phyloP scores from a whole-genome alignment of 2,797 vertebrate species.

The Alca torda region DNA sequence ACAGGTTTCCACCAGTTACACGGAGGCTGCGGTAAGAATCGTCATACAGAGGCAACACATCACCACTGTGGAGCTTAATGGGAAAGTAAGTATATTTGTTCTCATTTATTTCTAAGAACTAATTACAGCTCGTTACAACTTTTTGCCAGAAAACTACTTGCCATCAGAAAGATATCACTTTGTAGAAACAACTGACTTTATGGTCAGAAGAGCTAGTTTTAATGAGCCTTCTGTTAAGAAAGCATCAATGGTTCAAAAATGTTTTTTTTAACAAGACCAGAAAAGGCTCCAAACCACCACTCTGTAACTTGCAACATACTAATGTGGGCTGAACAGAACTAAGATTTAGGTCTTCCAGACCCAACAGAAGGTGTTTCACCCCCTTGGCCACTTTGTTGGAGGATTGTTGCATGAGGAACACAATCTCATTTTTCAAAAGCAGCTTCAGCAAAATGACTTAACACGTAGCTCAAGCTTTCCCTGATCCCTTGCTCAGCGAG shows the following conservation, averaged over 20 bases:
- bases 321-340: not conserved
- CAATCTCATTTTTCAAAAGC: not conserved
- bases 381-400: not conserved
- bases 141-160: not conserved
- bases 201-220: not conserved
- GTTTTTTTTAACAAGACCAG: not conserved
- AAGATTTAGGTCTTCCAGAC: not conserved
- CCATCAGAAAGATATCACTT: not conserved
- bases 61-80: not conserved
- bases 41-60: not conserved
- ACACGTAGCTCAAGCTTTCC: not conserved
- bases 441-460: not conserved
- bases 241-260: not conserved
- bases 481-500: not conserved
- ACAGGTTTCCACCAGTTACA: not conserved
- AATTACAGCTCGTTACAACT: not conserved
- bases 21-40: not conserved
- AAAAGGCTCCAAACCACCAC: not conserved
- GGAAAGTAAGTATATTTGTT: not conserved
- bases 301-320: not conserved
- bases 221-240: not conserved
- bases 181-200: not conserved
- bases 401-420: not conserved
- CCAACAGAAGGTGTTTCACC: not conserved
- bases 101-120: not conserved